phyloP scores from a whole-genome alignment of 1,140 invertebrate genomes.

The Calycopis cecrops region DNA sequence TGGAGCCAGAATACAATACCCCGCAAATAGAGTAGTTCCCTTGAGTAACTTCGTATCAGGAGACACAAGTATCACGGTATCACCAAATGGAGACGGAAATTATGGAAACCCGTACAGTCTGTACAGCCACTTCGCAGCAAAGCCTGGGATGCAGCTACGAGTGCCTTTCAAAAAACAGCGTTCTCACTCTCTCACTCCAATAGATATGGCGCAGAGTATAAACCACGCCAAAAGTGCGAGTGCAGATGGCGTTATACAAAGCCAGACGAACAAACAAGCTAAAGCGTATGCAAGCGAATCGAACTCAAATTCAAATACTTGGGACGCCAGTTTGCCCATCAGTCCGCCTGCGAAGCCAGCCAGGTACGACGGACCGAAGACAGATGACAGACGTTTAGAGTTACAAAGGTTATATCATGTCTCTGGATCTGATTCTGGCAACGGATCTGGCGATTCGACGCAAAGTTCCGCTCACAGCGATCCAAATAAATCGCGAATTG shows the following conservation, averaged over 20 bases:
- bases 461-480: constrained; percentile 82
- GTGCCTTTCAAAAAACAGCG: constrained; percentile 82
- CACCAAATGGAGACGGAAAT: constrained; percentile 44
- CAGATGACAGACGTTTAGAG: constrained; percentile 63
- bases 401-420: constrained; percentile 82
- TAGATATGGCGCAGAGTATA: constrained; percentile 55
- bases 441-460: constrained; percentile 89
- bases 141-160: constrained; percentile 76
- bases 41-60: constrained; percentile 53
- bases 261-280: constrained; percentile 49
- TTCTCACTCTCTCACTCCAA: constrained; percentile 80
- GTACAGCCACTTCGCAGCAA: constrained; percentile 69
- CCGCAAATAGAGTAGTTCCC: constrained; percentile 79
- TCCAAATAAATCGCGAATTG: constrained; percentile 74
- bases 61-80: constrained; percentile 40
- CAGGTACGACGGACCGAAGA: constrained; percentile 58
- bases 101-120: constrained; percentile 68
- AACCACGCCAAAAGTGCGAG: constrained; percentile 77
- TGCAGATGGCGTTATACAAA: constrained; percentile 78
- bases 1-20: constrained; percentile 88
- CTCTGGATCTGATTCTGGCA: constrained; percentile 90
- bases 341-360: constrained; percentile 70
- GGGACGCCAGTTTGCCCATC: constrained; percentile 59
- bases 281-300: constrained; percentile 53
- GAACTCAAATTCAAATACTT: constrained; percentile 50